Evolutionary conservation across 2,113 vertebrate species (phyloP), one percentile per base, ranked within the genome.

Genomic region (Psittacus erithacus): DNA sequence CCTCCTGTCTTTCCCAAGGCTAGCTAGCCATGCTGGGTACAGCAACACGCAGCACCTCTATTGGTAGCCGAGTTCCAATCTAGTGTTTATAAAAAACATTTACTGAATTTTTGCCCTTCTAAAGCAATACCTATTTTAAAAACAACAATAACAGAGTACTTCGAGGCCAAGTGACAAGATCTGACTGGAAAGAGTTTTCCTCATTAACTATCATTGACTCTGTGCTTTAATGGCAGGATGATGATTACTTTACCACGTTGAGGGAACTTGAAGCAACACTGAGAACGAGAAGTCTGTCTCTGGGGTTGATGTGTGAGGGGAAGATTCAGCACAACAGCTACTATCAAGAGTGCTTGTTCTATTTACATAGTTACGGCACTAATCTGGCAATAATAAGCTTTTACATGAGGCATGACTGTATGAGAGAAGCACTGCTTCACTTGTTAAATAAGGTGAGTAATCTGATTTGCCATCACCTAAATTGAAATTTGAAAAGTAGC

Each of bases 281-380:
- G 89, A 95, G 97, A 43, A 99, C 99, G 2, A 94, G 97, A 49
- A 97, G 97, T 92, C 94, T 98, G 6, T 97, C 97, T 70, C 95
- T 98, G 44, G 96, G 97, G 44, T 97, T 99, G 77, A 97, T 98
- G 73, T 97, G 98, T 1, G 99, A 99, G 38, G 98, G 97, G 35
- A 98, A 92, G 87, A 94, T 97, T 52, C 98, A 97, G 87, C 98
- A 97, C 92, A 98, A 98, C 85, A 95, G 74, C 84, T 98, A 98
- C 95, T 98, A 99, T 89, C 99, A 99, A 86, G 99, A 99, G 97
- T 99, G 98, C 87, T 98, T 99, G 77, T 98, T 98, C 97, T 99
- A 99, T 96, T 97, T 99, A 86, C 98, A 98, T 80, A 97, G 95
- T 31, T 99, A 99, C 0, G 98, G 99, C 86, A 99, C 99, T 74